Evolutionary conservation across 2,888 invertebrate species (phyloP).

Genomic region (Ophioninae sp.): DNA sequence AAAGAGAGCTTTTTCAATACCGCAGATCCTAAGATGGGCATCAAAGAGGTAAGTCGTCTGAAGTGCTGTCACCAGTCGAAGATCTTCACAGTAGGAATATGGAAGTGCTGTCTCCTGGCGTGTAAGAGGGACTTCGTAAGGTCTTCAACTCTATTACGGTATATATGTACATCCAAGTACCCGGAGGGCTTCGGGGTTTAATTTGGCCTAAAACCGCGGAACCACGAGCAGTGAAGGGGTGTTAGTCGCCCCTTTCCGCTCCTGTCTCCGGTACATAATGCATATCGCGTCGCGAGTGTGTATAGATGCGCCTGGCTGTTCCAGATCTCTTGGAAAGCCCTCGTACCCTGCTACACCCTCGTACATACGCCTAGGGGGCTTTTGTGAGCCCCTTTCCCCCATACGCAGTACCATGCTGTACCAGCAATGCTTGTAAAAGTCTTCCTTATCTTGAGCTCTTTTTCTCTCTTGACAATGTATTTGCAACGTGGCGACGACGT

Average conservation of each 20-base stretch:
- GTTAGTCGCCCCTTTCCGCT: slow-evolving; percentile 38
- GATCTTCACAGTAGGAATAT: slow-evolving; percentile 4
- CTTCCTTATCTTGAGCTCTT: slow-evolving; percentile 45
- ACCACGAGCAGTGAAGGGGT: slow-evolving; percentile 53
- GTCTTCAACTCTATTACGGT: background rate
- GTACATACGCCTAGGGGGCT: slow-evolving; percentile 36
- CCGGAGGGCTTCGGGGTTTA: slow-evolving; percentile 64
- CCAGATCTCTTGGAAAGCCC: slow-evolving; percentile 27
- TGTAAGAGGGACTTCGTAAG: slow-evolving; percentile 14
- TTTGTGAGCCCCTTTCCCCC: slow-evolving; percentile 8
- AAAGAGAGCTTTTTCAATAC: background rate
- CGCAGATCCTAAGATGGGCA: background rate
- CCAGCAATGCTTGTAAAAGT: slow-evolving; percentile 3
- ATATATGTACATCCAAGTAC: slow-evolving; percentile 27
- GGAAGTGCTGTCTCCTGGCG: slow-evolving; percentile 1
- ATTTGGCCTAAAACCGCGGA: slow-evolving; percentile 66
- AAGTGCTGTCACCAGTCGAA: background rate
- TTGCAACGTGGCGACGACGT: slow-evolving; percentile 69
- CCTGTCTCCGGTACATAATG: slow-evolving; percentile 16
- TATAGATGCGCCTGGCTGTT: slow-evolving; percentile 7
- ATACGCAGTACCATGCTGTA: background rate
- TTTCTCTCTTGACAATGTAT: slow-evolving; percentile 59
- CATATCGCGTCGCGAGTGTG: background rate
- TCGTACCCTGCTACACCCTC: background rate
- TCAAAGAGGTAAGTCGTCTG: background rate